Base-by-base conservation (phyloP, 2,113 vertebrate genomes). In the Tachysurus vachellii region DNA sequence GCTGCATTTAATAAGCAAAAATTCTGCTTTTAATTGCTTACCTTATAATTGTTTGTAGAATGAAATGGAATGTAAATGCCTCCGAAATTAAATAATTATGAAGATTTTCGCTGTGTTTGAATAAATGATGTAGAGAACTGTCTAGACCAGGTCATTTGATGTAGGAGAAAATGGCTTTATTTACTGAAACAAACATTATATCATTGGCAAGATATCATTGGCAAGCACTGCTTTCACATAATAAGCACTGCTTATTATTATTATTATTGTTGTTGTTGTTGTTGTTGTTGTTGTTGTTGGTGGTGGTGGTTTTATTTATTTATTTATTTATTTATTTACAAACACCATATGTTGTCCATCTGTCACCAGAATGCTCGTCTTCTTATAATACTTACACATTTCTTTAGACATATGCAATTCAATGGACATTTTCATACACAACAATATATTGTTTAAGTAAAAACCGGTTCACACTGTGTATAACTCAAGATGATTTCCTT, bases 401-500 rank as follows among this genome's bases (percentile, higher is more conserved):
- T 86, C 85, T 85, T 94, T 96, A 87, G 96, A 97, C 91, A 92
- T 96, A 13, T 96, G 95, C 90, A 95, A 95, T 87, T 90, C 93
- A 17, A 92, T 93, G 57, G 94, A 96, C 62, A 93, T 95, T 84
- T 94, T 95, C 88, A 92, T 94, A 56, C 93, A 94, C 81, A 53
- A 36, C 12, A 89, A 96, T 0, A 88, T 95, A 70, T 6, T 71
- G 66, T 90, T 93, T 75, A 94, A 93, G 91, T 95, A 95, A 96
- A 94, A 94, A 23, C 88, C 89, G 0, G 23, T 95, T 61, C 93
- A 95, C 89, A 93, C 95, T 1, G 95, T 94, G 0, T 96, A 94
- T 93, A 95, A 94, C 0, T 95, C 96, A 6, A 6, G 95, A 93
- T 94, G 93, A 96, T 96, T 91, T 97, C 95, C 1, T 93, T 94